Evolutionary conservation across 2,797 vertebrate genomes (phyloP).

Genomic region (Lerista edwardsae): DNA sequence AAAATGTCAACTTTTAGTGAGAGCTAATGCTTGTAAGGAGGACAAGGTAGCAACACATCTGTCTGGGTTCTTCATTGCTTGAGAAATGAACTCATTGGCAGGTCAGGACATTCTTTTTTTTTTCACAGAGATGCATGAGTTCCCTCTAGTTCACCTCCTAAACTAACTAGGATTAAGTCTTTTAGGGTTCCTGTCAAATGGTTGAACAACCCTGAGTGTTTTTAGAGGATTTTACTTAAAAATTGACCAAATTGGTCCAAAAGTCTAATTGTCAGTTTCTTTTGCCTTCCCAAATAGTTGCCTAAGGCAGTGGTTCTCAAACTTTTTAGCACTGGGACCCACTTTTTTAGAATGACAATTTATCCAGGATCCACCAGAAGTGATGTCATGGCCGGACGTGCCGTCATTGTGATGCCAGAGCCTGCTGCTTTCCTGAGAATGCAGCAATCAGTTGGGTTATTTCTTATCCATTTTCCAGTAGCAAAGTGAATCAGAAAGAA

Average conservation of each 20-base stretch:
- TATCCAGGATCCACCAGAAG: no score
- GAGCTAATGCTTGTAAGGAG: constrained; percentile 38
- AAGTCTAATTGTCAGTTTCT: not conserved
- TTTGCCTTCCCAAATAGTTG: not conserved
- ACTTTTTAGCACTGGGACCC: no score
- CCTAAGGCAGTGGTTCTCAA: no score
- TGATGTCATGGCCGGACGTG: no score
- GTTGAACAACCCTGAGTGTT: not conserved
- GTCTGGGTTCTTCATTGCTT: not conserved
- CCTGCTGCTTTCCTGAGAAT: no score
- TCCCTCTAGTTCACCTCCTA: not conserved
- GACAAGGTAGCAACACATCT: not conserved
- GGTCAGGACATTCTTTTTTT: fast-evolving
- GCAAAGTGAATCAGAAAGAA: no score
- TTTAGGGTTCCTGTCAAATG: not conserved
- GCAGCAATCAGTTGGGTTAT: no score
- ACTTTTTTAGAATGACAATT: no score
- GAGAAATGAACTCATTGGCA: constrained; percentile 13
- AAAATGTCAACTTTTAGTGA: constrained; percentile 64
- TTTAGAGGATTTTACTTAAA: not conserved
- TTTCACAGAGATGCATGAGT: not conserved
- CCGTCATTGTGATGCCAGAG: no score
- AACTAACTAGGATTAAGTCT: not conserved
- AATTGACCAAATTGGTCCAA: no score
- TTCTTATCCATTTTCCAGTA: no score